Evolutionary conservation across 2,888 invertebrate genomes (phyloP).

Genomic region (Gari tellinella): DNA sequence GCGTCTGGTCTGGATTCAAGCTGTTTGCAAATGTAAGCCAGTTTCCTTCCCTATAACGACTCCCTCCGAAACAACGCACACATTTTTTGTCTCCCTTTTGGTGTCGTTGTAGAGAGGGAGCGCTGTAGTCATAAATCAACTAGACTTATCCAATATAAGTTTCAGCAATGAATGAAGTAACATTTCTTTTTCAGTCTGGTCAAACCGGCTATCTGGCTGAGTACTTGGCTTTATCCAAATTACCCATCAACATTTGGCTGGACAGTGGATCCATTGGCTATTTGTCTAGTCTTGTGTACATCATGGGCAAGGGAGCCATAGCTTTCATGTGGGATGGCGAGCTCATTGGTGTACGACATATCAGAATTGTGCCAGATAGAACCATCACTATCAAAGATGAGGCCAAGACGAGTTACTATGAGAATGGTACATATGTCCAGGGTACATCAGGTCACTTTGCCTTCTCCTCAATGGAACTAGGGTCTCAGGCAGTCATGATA

Average conservation of each 20-base stretch:
- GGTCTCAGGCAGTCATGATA: constrained; percentile 61
- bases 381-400: constrained; percentile 61
- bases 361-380: constrained; percentile 73
- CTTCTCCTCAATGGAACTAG: constrained; percentile 72
- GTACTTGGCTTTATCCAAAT: constrained; percentile 60
- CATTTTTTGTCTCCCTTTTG: too few species aligned
- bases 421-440: constrained; percentile 50
- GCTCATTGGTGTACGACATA: constrained; percentile 70
- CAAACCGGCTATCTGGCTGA: constrained; percentile 67
- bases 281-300: constrained; percentile 72
- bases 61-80: too few species aligned
- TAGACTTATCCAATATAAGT: too few species aligned
- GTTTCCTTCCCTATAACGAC: too few species aligned
- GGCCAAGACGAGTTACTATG: constrained; percentile 68
- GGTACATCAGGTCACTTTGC: constrained; percentile 68
- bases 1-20: too few species aligned
- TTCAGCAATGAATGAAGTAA: too few species aligned
- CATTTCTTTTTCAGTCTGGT: constrained; percentile 41
- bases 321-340: constrained; percentile 76
- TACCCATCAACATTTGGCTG: constrained; percentile 72
- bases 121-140: too few species aligned
- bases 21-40: too few species aligned
- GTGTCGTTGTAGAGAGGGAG: too few species aligned
- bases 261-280: constrained; percentile 64
- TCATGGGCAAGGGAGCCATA: constrained; percentile 71